Evolutionary conservation across 2,888 invertebrate genomes (phyloP), one percentile per base, ranked within the genome.

Genomic region (Caenorhabditis drosophilae): DNA sequence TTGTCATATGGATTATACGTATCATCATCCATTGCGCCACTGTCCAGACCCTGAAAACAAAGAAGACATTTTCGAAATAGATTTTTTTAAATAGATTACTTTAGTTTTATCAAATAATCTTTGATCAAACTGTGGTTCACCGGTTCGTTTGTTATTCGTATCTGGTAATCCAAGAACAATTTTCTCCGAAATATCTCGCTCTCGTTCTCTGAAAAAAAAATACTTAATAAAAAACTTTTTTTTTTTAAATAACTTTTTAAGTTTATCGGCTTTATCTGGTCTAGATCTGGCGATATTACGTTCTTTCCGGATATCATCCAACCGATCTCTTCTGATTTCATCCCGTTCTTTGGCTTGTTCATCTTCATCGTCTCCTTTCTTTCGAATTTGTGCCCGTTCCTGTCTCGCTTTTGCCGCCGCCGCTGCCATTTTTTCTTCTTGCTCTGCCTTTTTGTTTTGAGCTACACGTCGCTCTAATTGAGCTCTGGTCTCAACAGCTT

Each of bases 1-100:
- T 94, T 93, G 85, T 97, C 96, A 83, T 98, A 98, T 0, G 97
- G 95, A 84, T 91, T 94, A 86, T 98, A 99, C 0, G 90, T 91
- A 79, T 98, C 98, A 79, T 98, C 98, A 80, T 97, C 96, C 68
- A 81, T 79, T 0, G 90, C 94, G 0, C 95, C 95, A 73, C 91
- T 90, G 82, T 93, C 95, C 90, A 98, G 90, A 31, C 88, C 88
- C 85, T 86, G 75, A 11, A 80, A 76, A 26, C 6, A 62, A 44
- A 44, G 26, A n/a, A 45, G 15, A 31, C 20, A 27, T 22, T 25
- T 31, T 9, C 15, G 9, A n/a, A n/a, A n/a, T n/a, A n/a, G n/a
- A n/a, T n/a, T n/a, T n/a, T n/a, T n/a, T n/a, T n/a, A n/a, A n/a
- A n/a, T n/a, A n/a, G n/a, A n/a, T n/a, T 68, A 85, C 86, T 84